phyloP scores from a whole-genome alignment of 2,888 invertebrate genomes.

The Hyposoter didymator region DNA sequence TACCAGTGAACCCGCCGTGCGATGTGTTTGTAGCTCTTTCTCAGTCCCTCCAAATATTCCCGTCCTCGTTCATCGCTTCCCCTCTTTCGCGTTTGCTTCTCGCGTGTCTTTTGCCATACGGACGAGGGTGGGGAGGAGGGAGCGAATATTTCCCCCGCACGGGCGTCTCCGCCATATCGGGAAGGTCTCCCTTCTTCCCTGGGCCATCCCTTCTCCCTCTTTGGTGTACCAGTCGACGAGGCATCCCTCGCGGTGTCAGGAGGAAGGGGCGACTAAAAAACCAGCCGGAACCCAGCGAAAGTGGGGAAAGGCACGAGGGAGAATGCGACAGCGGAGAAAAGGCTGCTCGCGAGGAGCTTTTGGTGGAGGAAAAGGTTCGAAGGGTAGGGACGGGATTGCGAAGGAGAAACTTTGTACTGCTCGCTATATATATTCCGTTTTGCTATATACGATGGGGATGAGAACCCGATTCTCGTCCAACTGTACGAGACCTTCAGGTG shows the following conservation, averaged over 20 bases:
- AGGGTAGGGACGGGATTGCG: constrained; percentile 8
- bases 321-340: neutral
- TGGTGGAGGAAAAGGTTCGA: constrained; percentile 17
- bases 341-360: neutral
- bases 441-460: constrained; percentile 51
- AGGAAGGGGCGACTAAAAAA: constrained; percentile 22
- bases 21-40: constrained; percentile 68
- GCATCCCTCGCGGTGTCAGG: constrained; percentile 34
- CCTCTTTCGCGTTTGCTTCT: constrained; percentile 36
- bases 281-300: neutral
- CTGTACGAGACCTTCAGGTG: neutral
- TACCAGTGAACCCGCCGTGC: constrained; percentile 82
- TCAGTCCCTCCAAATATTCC: constrained; percentile 54
- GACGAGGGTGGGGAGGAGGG: constrained; percentile 13
- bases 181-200: constrained; percentile 1
- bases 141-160: constrained; percentile 42
- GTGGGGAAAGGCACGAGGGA: constrained; percentile 17
- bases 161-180: constrained; percentile 4
- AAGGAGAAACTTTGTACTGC: neutral
- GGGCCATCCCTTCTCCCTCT: constrained; percentile 8
- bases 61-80: constrained; percentile 55
- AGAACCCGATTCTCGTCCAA: constrained; percentile 31
- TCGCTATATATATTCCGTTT: neutral
- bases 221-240: constrained; percentile 6
- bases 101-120: constrained; percentile 24